Evolutionary conservation across 2,797 vertebrate genomes (phyloP).

Genomic region (Falco biarmicus): DNA sequence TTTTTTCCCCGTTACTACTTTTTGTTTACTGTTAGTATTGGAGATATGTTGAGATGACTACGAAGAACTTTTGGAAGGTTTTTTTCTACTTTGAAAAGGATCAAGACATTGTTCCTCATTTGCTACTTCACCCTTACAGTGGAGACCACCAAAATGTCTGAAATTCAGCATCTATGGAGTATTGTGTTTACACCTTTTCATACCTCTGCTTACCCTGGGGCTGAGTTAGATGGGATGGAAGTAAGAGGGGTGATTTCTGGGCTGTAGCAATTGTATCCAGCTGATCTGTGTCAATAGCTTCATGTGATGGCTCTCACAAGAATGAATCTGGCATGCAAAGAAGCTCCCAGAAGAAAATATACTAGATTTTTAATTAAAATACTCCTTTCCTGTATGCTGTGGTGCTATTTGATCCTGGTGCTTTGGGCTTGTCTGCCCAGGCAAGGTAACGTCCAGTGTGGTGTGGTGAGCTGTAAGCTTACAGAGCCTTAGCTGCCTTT

Average conservation of each 20-base stretch:
- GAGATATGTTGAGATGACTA: neutral
- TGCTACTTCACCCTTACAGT: neutral
- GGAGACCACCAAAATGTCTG: neutral
- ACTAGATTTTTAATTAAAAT: neutral
- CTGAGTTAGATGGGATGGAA: neutral
- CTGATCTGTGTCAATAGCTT: neutral
- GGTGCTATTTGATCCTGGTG: neutral
- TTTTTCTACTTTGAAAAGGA: neutral
- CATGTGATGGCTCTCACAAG: neutral
- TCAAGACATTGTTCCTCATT: neutral
- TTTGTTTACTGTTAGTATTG: neutral
- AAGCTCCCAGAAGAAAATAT: neutral
- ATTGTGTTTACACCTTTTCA: neutral
- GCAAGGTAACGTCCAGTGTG: neutral
- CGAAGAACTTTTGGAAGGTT: neutral
- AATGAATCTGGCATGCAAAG: neutral
- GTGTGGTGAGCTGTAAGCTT: neutral
- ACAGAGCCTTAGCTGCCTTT: neutral
- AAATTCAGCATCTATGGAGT: neutral
- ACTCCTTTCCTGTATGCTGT: neutral
- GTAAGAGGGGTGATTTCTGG: neutral
- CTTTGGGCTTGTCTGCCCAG: neutral
- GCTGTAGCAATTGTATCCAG: neutral
- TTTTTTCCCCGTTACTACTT: neutral
- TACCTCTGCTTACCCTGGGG: neutral